Evolutionary conservation across 2,113 vertebrate species (phyloP).

Genomic region (Natator depressus): DNA sequence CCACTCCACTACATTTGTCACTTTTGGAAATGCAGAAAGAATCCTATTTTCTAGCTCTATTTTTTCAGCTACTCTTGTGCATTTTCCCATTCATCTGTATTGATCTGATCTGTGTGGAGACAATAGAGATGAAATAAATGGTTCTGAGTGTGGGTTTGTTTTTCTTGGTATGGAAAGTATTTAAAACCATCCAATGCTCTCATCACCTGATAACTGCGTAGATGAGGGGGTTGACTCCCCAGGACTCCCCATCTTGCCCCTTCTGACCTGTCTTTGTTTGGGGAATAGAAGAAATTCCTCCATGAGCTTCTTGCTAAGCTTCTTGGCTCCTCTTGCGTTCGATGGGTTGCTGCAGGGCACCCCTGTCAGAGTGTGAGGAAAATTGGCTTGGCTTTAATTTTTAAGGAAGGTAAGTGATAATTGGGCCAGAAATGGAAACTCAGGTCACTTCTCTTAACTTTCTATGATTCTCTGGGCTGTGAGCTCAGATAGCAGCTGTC

Average conservation of each 20-base stretch:
- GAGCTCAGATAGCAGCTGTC: background rate
- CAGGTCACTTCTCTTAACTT: background rate
- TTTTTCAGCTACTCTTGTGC: conserved; percentile 67
- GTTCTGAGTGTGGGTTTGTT: conserved; percentile 10
- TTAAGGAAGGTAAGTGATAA: background rate
- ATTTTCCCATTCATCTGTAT: conserved; percentile 71
- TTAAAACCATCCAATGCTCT: background rate
- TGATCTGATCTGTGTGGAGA: conserved; percentile 65
- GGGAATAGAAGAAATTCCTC: background rate
- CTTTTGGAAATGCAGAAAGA: conserved; percentile 69
- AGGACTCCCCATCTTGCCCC: background rate
- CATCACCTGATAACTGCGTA: background rate
- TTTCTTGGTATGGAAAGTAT: rapidly evolving
- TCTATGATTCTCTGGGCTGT: background rate
- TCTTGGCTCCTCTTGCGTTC: background rate
- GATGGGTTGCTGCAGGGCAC: rapidly evolving
- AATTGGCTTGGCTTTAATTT: background rate
- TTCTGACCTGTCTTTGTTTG: background rate
- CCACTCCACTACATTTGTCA: conserved; percentile 47
- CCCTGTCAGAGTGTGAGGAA: background rate
- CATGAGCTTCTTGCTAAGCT: background rate
- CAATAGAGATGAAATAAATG: conserved; percentile 75
- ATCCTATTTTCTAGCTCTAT: conserved; percentile 69
- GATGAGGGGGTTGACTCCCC: background rate
- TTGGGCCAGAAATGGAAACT: background rate